Evolutionary conservation across 2,888 invertebrate species (phyloP), one percentile per base, ranked within the genome.

Genomic region (Heliconius aoede): DNA sequence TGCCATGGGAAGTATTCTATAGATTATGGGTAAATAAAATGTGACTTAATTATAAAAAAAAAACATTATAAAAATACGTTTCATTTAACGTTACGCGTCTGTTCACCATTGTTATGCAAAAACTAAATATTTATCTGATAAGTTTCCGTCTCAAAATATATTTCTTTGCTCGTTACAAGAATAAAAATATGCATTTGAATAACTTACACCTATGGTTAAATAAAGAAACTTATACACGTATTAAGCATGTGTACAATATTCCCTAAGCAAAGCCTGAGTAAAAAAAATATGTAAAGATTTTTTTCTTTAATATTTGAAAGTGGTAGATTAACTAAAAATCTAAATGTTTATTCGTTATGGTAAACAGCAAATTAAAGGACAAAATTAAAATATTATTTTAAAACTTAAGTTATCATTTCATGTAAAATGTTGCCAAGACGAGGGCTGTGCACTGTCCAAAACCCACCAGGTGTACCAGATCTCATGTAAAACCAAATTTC

Each of bases 141-240:
- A 40, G 36, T 40, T 24, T 15, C 7, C 40, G 36, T 36, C 36
- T 65, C 3, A 40, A 65, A 65, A 65, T 65, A 65, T 40, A 26
- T 65, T 40, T 40, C 40, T n/a, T 64, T 24, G 36, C 40, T 40
- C 8, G 15, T 26, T 24, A 64, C 36, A 64, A 64, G 24, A 40
- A 26, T 40, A 24, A 26, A 3, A 65, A 65, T 40, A 65, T 65
- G 64, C 13, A 24, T 18, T 36, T 28, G n/a, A 36, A n/a, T 60
- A 60, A 60, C 26, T n/a, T 55, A n/a, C 18, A 21, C 7, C 21
- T 55, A 4, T 55, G 1, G 11, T 8, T 62, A 30, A 62, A 30
- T 64, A 64, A 64, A 32, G 65, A 40, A 36, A 26, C 65, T 40
- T 65, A 24, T 40, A 65, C 36, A 65, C 65, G 65, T 40, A 24